A percentile compares a stretch with the other conserved stretches of the same genome.
phyloP scores from a whole-genome alignment of 2,797 vertebrate species.

The Crypturellus tataupa region DNA sequence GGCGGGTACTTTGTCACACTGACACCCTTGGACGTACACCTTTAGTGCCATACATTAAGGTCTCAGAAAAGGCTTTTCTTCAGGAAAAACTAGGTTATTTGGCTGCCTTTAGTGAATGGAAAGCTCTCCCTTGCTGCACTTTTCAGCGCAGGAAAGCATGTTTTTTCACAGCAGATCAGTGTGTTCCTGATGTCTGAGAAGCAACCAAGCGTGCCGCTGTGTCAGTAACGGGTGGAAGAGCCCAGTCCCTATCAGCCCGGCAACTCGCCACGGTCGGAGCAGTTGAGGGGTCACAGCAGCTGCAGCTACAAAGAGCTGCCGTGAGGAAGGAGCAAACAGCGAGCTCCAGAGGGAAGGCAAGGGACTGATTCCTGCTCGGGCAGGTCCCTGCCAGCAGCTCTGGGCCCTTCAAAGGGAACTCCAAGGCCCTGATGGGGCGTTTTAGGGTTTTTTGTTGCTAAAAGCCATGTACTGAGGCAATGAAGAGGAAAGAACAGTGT shows the following conservation, averaged over 20 bases:
- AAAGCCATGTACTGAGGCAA: neutral
- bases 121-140: neutral
- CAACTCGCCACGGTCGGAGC: fast-evolving
- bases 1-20: neutral
- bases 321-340: neutral
- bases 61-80: neutral
- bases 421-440: neutral
- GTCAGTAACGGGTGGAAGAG: neutral
- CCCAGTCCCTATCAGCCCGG: neutral
- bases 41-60: neutral
- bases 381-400: neutral
- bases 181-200: neutral
- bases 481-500: neutral
- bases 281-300: neutral
- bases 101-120: neutral
- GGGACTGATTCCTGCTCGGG: neutral
- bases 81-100: neutral
- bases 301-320: neutral
- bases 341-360: neutral
- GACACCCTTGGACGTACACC: fast-evolving
- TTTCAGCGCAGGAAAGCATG: neutral
- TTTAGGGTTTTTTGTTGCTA: neutral
- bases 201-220: neutral
- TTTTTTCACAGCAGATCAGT: fast-evolving
- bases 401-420: neutral